Evolutionary conservation across 2,888 invertebrate genomes (phyloP).

Genomic region (Mythimna pallens): DNA sequence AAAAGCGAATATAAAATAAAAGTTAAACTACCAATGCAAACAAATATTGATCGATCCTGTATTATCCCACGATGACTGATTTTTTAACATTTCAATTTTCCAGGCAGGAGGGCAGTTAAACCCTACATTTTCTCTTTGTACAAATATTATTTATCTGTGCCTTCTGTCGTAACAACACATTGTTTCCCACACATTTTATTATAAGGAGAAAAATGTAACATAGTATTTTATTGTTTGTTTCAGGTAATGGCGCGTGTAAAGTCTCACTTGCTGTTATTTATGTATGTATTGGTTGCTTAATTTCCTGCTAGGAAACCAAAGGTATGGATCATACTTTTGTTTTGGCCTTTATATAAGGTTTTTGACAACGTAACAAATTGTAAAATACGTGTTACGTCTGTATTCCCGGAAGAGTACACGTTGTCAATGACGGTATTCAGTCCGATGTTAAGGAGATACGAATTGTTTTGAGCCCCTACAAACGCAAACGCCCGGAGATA

Average conservation of each 20-base stretch:
- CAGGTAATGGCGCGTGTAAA: slow-evolving; percentile 84
- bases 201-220: slow-evolving; percentile 59
- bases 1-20: background rate
- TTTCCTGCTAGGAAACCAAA: slow-evolving; percentile 72
- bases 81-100: background rate
- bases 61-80: background rate
- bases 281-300: slow-evolving; percentile 78
- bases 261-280: slow-evolving; percentile 76
- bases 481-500: background rate
- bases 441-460: background rate
- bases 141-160: background rate
- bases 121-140: background rate
- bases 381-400: background rate
- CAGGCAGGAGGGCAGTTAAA: background rate
- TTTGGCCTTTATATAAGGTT: slow-evolving; percentile 25
- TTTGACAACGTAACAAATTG: background rate
- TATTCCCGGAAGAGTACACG: background rate
- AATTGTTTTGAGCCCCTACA: background rate
- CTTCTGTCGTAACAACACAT: slow-evolving; percentile 7
- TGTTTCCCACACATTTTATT: slow-evolving; percentile 18
- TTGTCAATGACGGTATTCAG: background rate
- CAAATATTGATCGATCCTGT: background rate
- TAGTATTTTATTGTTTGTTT: slow-evolving; percentile 79
- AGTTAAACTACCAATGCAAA: background rate
- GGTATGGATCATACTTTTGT: slow-evolving; percentile 62